phyloP scores from a whole-genome alignment of 2,113 vertebrate species.

The Noturus placidus region DNA sequence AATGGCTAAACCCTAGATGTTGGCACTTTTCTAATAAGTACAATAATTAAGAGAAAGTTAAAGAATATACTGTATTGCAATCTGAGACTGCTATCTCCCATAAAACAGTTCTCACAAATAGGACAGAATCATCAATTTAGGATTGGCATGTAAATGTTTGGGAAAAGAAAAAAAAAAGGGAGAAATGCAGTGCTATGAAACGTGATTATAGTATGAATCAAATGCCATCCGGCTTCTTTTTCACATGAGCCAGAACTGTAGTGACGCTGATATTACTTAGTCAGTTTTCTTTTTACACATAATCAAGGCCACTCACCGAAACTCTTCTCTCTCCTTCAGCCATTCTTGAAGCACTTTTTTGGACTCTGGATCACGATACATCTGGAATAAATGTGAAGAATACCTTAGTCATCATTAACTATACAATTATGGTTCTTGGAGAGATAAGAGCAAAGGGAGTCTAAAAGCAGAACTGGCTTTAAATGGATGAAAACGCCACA shows the following conservation, averaged over 20 bases:
- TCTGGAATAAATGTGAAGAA: conserved; percentile 58
- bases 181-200: neutral
- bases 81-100: neutral
- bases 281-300: neutral
- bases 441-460: neutral
- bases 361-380: conserved; percentile 72
- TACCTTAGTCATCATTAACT: neutral
- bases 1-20: neutral
- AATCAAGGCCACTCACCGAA: conserved; percentile 65
- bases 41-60: neutral
- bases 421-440: neutral
- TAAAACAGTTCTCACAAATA: neutral
- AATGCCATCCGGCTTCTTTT: neutral
- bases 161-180: too few relatives aligned
- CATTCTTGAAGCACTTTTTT: conserved; percentile 77
- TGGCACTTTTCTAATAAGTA: neutral
- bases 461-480: neutral
- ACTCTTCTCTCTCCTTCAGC: conserved; percentile 80
- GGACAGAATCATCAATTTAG: neutral
- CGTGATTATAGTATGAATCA: neutral
- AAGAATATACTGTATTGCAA: neutral
- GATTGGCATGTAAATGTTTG: neutral
- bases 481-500: neutral
- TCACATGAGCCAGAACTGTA: neutral
- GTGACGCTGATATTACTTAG: too few relatives aligned